Percentiles rank a stretch among this genome's conserved stretches.
Conservation (phyloP, 1,140 invertebrate species). For the Drusus annulatus region DNA sequence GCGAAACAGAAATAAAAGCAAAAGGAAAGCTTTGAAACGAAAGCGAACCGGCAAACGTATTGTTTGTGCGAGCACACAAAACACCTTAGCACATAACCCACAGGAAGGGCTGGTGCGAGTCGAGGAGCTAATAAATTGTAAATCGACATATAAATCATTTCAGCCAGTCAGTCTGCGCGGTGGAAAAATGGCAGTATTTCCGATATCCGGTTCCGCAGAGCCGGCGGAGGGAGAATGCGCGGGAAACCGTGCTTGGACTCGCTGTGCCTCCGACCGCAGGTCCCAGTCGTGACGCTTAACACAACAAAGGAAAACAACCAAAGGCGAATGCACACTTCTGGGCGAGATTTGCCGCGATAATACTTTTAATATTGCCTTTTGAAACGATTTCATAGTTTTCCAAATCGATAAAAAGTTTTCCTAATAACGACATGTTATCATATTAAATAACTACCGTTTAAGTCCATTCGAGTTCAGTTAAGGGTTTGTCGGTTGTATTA, state of each 20-base stretch:
- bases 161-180: conserved; percentile 35
- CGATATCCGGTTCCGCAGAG: conserved; percentile 46
- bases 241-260: conserved; percentile 19
- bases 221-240: neutral
- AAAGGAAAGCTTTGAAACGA: conserved; percentile 29
- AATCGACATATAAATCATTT: conserved; percentile 49
- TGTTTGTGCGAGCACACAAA: conserved; percentile 20
- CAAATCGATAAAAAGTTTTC: too few species aligned
- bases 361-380: too few species aligned
- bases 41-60: conserved; percentile 17
- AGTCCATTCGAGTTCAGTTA: too few species aligned
- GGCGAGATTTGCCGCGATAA: neutral
- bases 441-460: too few species aligned
- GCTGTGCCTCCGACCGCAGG: neutral
- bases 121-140: conserved; percentile 49
- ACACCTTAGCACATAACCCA: conserved; percentile 21
- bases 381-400: too few species aligned
- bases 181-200: conserved; percentile 49
- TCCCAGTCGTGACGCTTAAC: neutral
- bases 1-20: conserved; percentile 18
- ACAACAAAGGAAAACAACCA: neutral
- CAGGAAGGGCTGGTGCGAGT: conserved; percentile 12
- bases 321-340: neutral
- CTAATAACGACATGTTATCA: too few species aligned
- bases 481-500: too few species aligned